A percentile compares a stretch with the other conserved stretches of the same genome.
Evolutionary conservation across 2,797 vertebrate genomes (phyloP).

Genomic region (Malacoctenus gilli): DNA sequence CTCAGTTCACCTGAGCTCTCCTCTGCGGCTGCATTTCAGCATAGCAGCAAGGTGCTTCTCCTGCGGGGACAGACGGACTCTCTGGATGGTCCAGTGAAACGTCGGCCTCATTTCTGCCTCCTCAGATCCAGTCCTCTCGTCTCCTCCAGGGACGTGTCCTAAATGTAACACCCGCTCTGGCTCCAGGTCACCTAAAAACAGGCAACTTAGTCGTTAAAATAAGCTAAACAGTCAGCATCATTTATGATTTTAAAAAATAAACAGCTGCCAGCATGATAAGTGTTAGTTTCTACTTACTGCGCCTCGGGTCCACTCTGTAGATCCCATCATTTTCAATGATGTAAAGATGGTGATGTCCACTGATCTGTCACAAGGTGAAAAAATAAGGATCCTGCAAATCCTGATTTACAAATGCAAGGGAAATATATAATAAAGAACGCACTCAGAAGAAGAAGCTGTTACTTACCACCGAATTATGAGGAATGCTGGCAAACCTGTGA

Average conservation of each 20-base stretch:
- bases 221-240: not conserved
- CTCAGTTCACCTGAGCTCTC: slow-evolving; percentile 72
- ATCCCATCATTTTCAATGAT: slow-evolving; percentile 86
- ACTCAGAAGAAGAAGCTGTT: fast-evolving
- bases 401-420: no score
- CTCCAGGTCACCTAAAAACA: slow-evolving; percentile 71
- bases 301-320: slow-evolving; percentile 82
- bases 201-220: slow-evolving; percentile 25
- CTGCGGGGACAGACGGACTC: slow-evolving; percentile 88
- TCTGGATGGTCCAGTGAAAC: slow-evolving; percentile 81
- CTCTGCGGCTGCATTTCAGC: slow-evolving; percentile 80
- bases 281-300: slow-evolving; percentile 75
- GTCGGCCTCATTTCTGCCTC: slow-evolving; percentile 52
- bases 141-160: slow-evolving; percentile 24
- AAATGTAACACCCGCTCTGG: slow-evolving; percentile 83
- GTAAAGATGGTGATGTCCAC: slow-evolving; percentile 84
- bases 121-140: slow-evolving; percentile 22
- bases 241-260: not conserved
- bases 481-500: slow-evolving; percentile 61
- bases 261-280: not conserved
- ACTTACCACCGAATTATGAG: slow-evolving; percentile 79
- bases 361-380: slow-evolving; percentile 82
- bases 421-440: no score
- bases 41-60: slow-evolving; percentile 86
- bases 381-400: slow-evolving; percentile 20